A percentile compares a stretch with the other conserved stretches of the same genome.
These are phyloP conservation scores for Bombus superbus DNA, from an alignment of 1,140 invertebrate species.

Conservation along the genomic window DNA sequence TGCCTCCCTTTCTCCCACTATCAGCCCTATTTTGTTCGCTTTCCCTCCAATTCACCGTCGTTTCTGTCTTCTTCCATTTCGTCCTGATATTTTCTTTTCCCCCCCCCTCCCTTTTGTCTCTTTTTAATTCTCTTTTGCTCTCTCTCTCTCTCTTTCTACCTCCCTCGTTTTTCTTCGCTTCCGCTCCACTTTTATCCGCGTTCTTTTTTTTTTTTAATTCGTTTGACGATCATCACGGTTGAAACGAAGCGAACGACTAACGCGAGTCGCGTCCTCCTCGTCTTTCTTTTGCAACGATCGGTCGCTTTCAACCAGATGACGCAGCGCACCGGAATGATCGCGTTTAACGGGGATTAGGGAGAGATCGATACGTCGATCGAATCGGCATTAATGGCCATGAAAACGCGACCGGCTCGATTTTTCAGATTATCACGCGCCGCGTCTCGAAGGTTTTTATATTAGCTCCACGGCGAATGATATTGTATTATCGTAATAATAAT, in stretches of 20 bases:
- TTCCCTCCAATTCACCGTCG: background rate
- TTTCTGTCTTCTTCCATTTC: background rate
- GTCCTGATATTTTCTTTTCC: background rate
- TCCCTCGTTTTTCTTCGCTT: background rate
- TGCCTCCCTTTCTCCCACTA: no score
- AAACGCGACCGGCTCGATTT: constrained; percentile 1
- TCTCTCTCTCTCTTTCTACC: fast-evolving
- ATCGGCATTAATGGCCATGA: constrained; percentile 23
- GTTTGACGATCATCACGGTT: constrained; percentile 20
- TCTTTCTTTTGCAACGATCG: constrained; percentile 30
- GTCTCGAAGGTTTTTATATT: background rate
- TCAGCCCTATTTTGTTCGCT: background rate
- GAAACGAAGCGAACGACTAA: constrained; percentile 20
- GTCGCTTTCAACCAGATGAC: constrained; percentile 1
- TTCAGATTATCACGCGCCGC: background rate
- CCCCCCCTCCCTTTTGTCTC: background rate
- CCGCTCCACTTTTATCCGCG: background rate
- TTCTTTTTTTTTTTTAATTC: background rate
- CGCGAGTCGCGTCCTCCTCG: background rate
- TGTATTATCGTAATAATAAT: background rate
- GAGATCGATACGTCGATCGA: constrained; percentile 7
- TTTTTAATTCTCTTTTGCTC: background rate
- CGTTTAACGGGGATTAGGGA: constrained; percentile 12
- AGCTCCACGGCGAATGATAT: background rate
- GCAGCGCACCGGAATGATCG: constrained; percentile 24